Percentiles rank a stretch among this genome's conserved stretches.
phyloP scores from a whole-genome alignment of 2,888 invertebrate species.

The Nudaria mundana region DNA sequence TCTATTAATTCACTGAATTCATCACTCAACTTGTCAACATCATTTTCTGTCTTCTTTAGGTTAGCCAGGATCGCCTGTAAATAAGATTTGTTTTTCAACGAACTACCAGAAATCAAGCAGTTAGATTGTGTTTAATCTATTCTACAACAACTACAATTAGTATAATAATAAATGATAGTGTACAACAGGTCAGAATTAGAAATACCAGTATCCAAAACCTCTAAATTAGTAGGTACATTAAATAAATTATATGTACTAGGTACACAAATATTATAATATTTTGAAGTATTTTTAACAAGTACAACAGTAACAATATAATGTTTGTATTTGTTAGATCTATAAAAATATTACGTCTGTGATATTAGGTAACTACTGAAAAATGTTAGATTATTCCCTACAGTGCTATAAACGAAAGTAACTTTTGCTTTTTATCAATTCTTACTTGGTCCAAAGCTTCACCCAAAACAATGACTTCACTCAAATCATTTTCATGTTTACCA shows the following conservation, averaged over 20 bases:
- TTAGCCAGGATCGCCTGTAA: slow-evolving; percentile 88
- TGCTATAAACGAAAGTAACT: slow-evolving; percentile 50
- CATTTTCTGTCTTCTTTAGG: slow-evolving; percentile 91
- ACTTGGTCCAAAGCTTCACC: slow-evolving; percentile 92
- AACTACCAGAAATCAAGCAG: too few species aligned
- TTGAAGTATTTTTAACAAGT: slow-evolving; percentile 22
- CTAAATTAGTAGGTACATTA: too few species aligned
- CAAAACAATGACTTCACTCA: slow-evolving; percentile 87
- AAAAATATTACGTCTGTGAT: slow-evolving; percentile 48
- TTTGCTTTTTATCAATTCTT: slow-evolving; percentile 72
- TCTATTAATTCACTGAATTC: slow-evolving; percentile 92
- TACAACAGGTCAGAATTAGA: slow-evolving; percentile 37
- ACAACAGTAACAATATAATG: slow-evolving; percentile 20
- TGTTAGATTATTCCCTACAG: slow-evolving; percentile 67
- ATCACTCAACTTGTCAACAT: slow-evolving; percentile 92
- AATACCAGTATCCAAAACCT: slow-evolving; percentile 45
- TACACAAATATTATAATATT: slow-evolving; percentile 25
- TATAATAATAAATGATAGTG: slow-evolving; percentile 34
- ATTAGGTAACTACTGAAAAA: slow-evolving; percentile 74
- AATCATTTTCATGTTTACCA: slow-evolving; percentile 86
- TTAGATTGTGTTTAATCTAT: slow-evolving; percentile 51
- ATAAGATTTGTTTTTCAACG: slow-evolving; percentile 11
- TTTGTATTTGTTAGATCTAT: slow-evolving; percentile 42
- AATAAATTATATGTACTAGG: too few species aligned
- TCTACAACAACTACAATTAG: slow-evolving; percentile 75